Evolutionary conservation across 2,113 vertebrate species (phyloP).

Genomic region (Paradoxurus hermaphroditus): DNA sequence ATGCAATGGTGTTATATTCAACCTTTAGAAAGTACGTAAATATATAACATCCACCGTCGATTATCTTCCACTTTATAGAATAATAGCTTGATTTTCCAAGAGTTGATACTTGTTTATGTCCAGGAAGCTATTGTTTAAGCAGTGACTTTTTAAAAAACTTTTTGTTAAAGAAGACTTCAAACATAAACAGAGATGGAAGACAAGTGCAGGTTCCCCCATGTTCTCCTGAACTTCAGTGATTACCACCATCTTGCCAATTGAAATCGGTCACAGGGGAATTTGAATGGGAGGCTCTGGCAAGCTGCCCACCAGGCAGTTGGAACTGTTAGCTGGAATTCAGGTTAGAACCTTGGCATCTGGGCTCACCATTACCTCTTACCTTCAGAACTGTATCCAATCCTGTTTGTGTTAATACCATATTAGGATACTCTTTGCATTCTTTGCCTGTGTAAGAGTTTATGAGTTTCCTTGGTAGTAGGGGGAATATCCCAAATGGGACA

Average conservation of each 20-base stretch:
- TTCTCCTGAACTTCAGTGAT: background rate
- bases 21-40: background rate
- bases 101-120: background rate
- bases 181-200: background rate
- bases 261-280: background rate
- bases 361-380: background rate
- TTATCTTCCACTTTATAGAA: background rate
- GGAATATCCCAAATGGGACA: background rate
- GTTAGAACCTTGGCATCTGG: background rate
- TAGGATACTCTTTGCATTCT: background rate
- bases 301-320: background rate
- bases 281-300: background rate
- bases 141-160: background rate
- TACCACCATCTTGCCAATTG: background rate
- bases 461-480: background rate
- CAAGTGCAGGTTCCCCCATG: background rate
- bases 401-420: background rate
- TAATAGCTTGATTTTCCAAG: background rate
- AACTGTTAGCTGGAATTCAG: background rate
- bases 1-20: background rate
- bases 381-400: background rate
- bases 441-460: background rate
- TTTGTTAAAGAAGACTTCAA: conserved; percentile 19
- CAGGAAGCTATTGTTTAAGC: background rate
- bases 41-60: background rate